These are phyloP conservation scores for Vimba vimba DNA, from an alignment of 2,113 vertebrate species.

Conservation along the genomic window DNA sequence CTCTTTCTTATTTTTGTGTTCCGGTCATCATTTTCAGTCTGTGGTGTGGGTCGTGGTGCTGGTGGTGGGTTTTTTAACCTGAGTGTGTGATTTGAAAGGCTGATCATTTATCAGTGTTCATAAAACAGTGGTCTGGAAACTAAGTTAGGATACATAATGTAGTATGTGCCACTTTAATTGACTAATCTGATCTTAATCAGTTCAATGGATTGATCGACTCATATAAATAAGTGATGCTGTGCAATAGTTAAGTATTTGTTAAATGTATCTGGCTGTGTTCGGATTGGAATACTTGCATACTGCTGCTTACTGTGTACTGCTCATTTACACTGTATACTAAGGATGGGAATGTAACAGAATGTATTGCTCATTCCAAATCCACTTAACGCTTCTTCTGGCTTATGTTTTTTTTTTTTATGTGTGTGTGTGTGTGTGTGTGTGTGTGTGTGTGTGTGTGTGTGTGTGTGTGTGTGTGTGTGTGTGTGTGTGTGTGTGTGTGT, in stretches of 20 bases:
- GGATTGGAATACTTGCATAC: neutral
- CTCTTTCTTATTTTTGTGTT: slow-evolving; percentile 48
- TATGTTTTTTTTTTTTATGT: too few species aligned
- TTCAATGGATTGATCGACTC: neutral
- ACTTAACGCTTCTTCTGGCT: neutral
- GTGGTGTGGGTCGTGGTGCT: slow-evolving; percentile 55
- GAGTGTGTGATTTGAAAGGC: slow-evolving; percentile 45
- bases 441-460: too few species aligned
- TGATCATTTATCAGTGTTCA: neutral
- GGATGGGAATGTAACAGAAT: neutral
- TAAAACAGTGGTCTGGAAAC: neutral
- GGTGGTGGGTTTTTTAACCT: slow-evolving; percentile 55
- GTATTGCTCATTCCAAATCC: neutral
- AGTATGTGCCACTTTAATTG: neutral
- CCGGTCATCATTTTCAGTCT: slow-evolving; percentile 54
- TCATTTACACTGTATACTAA: neutral
- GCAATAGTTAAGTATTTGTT: too few species aligned
- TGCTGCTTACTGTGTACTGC: neutral
- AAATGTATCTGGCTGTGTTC: neutral
- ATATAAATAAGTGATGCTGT: neutral
- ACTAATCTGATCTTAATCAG: neutral
- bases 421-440: too few species aligned
- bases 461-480: too few species aligned
- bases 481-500: too few species aligned
- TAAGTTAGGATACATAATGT: neutral